phyloP scores from a whole-genome alignment of 1,140 invertebrate genomes.

The Heliconius himera region DNA sequence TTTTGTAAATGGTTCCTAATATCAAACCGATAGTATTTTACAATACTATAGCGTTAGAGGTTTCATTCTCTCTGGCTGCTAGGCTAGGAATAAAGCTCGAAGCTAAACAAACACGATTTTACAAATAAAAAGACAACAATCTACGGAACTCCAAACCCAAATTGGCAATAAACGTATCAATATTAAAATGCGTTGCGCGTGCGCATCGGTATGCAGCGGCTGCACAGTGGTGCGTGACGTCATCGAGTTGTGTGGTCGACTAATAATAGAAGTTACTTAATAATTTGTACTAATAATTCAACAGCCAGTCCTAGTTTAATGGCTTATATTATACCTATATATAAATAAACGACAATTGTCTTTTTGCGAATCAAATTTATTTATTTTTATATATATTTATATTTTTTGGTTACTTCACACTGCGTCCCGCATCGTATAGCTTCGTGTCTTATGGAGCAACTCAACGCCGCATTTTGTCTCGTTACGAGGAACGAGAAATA shows the following conservation, averaged over 20 bases:
- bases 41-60: no score
- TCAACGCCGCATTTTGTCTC: no score
- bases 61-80: no score
- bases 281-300: conserved; percentile 17
- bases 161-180: conserved; percentile 25
- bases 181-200: conserved; percentile 28
- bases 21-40: no score
- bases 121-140: background rate
- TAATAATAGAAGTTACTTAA: conserved; percentile 30
- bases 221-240: conserved; percentile 33
- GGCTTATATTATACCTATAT: background rate
- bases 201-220: conserved; percentile 32
- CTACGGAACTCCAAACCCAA: background rate
- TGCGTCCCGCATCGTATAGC: no score
- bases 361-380: background rate
- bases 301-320: background rate
- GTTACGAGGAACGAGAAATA: no score
- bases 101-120: background rate
- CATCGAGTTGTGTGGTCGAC: conserved; percentile 36
- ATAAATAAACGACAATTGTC: background rate
- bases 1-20: no score
- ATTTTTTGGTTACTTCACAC: no score
- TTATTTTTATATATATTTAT: background rate
- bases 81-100: no score
- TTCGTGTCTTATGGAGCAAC: no score